A percentile compares a stretch with the other conserved stretches of the same genome.
These are phyloP conservation scores for Stichodactyla mertensii DNA, from an alignment of 64 coral and sea anemone genomes.

Conservation along the genomic window DNA sequence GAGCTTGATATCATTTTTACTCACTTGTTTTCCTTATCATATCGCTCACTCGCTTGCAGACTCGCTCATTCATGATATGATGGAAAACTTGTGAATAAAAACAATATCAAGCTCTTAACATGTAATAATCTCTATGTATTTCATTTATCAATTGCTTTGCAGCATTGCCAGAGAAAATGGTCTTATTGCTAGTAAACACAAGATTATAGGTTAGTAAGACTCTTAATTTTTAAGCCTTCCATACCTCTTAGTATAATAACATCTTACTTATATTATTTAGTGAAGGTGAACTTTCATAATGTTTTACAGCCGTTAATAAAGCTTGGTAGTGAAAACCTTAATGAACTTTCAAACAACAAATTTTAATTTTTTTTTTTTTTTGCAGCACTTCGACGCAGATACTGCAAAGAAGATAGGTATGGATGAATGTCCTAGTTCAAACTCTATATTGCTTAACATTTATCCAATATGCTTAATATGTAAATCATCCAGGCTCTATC, in stretches of 20 bases:
- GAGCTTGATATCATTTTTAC: no score
- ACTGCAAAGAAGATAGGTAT: slow-evolving; percentile 89
- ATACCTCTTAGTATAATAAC: not conserved
- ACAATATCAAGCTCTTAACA: no score
- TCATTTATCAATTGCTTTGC: not conserved
- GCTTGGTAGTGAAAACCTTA: no score
- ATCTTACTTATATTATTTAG: not conserved
- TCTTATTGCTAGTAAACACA: slow-evolving; percentile 94
- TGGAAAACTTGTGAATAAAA: no score
- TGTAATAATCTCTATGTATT: slow-evolving; percentile 6
- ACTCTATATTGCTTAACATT: no score
- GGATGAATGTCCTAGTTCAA: no score
- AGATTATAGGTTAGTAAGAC: slow-evolving; percentile 68
- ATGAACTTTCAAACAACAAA: not conserved
- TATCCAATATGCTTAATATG: not conserved
- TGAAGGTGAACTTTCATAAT: no score
- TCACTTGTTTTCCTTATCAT: no score
- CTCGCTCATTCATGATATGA: no score
- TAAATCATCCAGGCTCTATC: not conserved
- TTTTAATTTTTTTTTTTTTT: not conserved
- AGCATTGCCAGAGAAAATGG: slow-evolving; percentile 94
- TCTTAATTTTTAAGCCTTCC: not conserved
- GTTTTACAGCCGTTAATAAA: no score
- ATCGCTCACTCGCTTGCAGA: no score
- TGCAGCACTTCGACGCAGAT: slow-evolving; percentile 65